Conservation (phyloP, 1,140 invertebrate genomes). For the Hesperophylax magnus region DNA sequence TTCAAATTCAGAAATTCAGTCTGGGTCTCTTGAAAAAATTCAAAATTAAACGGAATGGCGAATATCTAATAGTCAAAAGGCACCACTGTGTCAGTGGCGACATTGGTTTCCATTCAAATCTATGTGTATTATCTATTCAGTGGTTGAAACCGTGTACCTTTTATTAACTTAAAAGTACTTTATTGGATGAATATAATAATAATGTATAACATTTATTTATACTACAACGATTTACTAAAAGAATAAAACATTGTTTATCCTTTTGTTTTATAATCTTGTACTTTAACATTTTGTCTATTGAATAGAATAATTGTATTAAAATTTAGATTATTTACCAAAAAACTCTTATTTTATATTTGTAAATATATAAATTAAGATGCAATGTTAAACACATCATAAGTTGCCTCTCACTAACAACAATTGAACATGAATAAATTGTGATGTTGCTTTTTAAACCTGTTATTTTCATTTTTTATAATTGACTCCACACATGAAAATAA, state of each 20-base stretch:
- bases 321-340: slow-evolving; percentile 40
- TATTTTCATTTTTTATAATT: neutral
- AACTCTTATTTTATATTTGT: slow-evolving; percentile 35
- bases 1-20: too few relatives aligned
- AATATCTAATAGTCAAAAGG: too few relatives aligned
- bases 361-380: slow-evolving; percentile 39
- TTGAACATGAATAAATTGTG: slow-evolving; percentile 36
- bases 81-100: too few relatives aligned
- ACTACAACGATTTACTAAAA: too few relatives aligned
- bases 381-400: slow-evolving; percentile 38
- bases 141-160: neutral
- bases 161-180: neutral
- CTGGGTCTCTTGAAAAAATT: too few relatives aligned
- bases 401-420: slow-evolving; percentile 22
- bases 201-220: too few relatives aligned
- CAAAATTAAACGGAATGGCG: too few relatives aligned
- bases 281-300: too few relatives aligned
- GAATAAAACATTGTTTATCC: neutral
- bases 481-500: too few relatives aligned
- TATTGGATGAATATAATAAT: neutral
- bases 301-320: slow-evolving; percentile 12
- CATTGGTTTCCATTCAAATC: too few relatives aligned
- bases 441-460: slow-evolving; percentile 29
- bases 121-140: neutral
- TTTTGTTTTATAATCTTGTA: too few relatives aligned